Evolutionary conservation across 92 coral and sea anemone genomes (phyloP), one percentile per base, ranked within the genome.

Genomic region (Epizoanthus fatuus): DNA sequence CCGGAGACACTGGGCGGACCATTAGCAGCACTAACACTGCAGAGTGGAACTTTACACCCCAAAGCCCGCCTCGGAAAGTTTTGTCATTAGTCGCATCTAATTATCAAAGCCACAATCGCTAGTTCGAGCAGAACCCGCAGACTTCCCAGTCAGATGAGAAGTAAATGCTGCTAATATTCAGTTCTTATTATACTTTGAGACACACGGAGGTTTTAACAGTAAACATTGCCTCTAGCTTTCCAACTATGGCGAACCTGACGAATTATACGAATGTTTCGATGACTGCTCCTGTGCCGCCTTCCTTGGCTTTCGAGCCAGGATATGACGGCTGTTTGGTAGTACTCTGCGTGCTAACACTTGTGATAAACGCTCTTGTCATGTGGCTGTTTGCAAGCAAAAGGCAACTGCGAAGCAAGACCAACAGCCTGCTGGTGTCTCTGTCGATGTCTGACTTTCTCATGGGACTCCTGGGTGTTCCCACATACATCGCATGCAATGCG

Each of bases 381-480:
- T 89, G 91, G 66, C 81, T 90, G 39, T 95, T 95, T 59, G 81
- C 86, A 19, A 88, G 79, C 59, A 92, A 84, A 45, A 84, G 95
- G 5, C 90, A 77, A 40, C 71, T 95, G 1, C 81, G 94, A 2
- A 92, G 96, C n/a, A 95, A 95, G 63, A 95, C 96, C 8, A 95
- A 95, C 86, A 77, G 87, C 68, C 91, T 95, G 9, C 81, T 95
- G 52, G 90, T 90, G 2, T 89, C 93, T 44, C 62, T 95, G 58
- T 90, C 96, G 35, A 87, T 92, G 54, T 91, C 95, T 57, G 98
- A 95, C 60, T 72, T 95, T 32, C 86, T 90, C 65, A 95, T 93
- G 95, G 98, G 98, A 0, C 63, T 95, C 22, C 19, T 92, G 0
- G 95, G 98, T 1, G 90, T 95, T 16, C 98, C 98, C 0, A 90